Evolutionary conservation across 2,888 invertebrate genomes (phyloP).

Genomic region (Lithophane ornitopus): DNA sequence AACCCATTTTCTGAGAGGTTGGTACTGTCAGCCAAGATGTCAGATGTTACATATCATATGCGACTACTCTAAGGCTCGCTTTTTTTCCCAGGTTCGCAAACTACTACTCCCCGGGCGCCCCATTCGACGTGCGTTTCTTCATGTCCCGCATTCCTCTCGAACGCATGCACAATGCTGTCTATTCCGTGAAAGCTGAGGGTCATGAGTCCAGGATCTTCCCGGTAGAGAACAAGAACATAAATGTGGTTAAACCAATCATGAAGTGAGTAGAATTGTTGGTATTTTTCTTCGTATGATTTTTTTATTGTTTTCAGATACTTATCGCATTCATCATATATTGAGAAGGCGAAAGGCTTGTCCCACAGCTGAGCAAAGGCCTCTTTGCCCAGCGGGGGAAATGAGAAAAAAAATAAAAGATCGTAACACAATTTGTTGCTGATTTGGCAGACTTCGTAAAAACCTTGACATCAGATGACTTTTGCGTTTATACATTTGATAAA

Average conservation of each 20-base stretch:
- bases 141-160: conserved; percentile 83
- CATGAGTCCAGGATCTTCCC: conserved; percentile 78
- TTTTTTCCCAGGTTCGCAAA: conserved; percentile 68
- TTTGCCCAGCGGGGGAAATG: no score
- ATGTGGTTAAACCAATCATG: conserved; percentile 13
- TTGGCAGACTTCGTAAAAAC: neutral
- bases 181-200: conserved; percentile 73
- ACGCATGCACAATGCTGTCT: conserved; percentile 86
- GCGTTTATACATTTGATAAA: neutral
- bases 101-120: conserved; percentile 60
- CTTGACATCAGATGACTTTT: neutral
- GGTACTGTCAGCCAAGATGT: no score
- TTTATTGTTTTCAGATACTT: neutral
- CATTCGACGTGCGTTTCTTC: conserved; percentile 85
- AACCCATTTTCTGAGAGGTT: no score
- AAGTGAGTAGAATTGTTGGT: conserved; percentile 46
- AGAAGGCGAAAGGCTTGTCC: neutral
- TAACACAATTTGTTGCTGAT: neutral
- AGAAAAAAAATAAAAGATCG: neutral
- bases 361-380: neutral
- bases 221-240: conserved; percentile 32
- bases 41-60: no score
- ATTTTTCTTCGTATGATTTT: neutral
- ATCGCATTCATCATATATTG: neutral
- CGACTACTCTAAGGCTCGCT: no score